Evolutionary conservation across 2,797 vertebrate species (phyloP).

Genomic region (Myiothlypis coronata): DNA sequence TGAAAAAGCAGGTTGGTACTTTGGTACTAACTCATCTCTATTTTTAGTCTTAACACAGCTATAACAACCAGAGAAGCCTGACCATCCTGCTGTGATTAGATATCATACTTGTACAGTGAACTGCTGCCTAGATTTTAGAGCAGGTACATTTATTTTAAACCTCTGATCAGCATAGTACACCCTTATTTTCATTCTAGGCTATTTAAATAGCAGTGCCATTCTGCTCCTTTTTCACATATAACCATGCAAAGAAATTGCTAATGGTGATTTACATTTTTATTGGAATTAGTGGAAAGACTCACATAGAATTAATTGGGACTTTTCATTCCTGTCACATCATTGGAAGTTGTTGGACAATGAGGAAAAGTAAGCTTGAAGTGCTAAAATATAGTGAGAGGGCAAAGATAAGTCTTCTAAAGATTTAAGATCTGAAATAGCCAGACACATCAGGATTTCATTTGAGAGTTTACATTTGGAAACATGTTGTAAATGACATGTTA

Average conservation of each 20-base stretch:
- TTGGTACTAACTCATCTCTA: conserved; percentile 18
- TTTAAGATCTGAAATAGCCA: not conserved
- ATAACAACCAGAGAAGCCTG: not conserved
- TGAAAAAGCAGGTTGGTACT: conserved; percentile 22
- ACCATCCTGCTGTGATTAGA: conserved; percentile 52
- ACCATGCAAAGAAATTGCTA: not conserved
- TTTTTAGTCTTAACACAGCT: conserved; percentile 39
- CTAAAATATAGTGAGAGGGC: not conserved
- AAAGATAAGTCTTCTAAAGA: not conserved
- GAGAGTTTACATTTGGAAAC: not conserved
- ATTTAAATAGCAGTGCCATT: conserved; percentile 2
- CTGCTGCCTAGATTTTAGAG: not conserved
- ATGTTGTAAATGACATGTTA: not conserved
- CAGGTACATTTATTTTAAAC: conserved; percentile 24
- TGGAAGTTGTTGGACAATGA: not conserved
- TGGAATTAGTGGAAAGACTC: conserved; percentile 17
- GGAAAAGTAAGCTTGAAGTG: not conserved
- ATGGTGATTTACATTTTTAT: conserved; percentile 51
- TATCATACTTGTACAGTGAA: conserved; percentile 6
- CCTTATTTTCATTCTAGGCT: not conserved
- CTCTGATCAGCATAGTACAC: not conserved
- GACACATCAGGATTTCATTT: not conserved
- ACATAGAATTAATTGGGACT: not conserved
- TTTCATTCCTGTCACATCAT: not conserved
- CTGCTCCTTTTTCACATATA: conserved; percentile 1